Evolutionary conservation across 2,888 invertebrate species (phyloP).

Genomic region (Phrixothrix hirtus): DNA sequence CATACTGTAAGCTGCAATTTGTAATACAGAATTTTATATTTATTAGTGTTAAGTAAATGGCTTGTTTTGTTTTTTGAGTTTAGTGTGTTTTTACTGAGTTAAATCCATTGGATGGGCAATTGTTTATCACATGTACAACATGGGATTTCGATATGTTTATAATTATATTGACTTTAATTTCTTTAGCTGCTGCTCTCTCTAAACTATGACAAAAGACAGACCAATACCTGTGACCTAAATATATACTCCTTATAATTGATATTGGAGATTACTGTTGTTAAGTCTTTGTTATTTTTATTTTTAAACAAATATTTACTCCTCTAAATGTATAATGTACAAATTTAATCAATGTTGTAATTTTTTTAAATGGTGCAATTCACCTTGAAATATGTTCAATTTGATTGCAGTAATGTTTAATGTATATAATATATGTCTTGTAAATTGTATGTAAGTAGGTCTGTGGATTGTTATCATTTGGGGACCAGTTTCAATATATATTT

Average conservation of each 20-base stretch:
- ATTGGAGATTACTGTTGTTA: constrained; percentile 24
- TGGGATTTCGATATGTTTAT: constrained; percentile 5
- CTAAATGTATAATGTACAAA: constrained; percentile 15
- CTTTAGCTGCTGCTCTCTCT: constrained; percentile 18
- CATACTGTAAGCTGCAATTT: constrained; percentile 8
- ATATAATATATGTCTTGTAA: constrained; percentile 38
- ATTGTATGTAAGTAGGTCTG: constrained; percentile 41
- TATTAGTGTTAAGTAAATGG: constrained; percentile 8
- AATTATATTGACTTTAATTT: not conserved
- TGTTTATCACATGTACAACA: constrained; percentile 11
- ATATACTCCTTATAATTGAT: constrained; percentile 7
- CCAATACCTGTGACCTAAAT: constrained; percentile 3
- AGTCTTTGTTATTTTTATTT: no score
- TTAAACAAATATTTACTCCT: constrained; percentile 8
- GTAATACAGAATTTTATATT: constrained; percentile 18
- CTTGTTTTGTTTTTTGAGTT: constrained; percentile 19
- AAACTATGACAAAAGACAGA: constrained; percentile 24
- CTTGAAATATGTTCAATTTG: constrained; percentile 1
- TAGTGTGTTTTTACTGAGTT: no score
- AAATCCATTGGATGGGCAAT: constrained; percentile 9
- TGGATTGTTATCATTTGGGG: constrained; percentile 49
- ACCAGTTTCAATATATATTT: constrained; percentile 46
- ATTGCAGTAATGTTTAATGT: constrained; percentile 22
- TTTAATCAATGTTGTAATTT: constrained; percentile 12
- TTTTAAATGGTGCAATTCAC: constrained; percentile 1